Evolutionary conservation across 2,888 invertebrate genomes (phyloP), one percentile per base, ranked within the genome.

Genomic region (Pandemis corylana): DNA sequence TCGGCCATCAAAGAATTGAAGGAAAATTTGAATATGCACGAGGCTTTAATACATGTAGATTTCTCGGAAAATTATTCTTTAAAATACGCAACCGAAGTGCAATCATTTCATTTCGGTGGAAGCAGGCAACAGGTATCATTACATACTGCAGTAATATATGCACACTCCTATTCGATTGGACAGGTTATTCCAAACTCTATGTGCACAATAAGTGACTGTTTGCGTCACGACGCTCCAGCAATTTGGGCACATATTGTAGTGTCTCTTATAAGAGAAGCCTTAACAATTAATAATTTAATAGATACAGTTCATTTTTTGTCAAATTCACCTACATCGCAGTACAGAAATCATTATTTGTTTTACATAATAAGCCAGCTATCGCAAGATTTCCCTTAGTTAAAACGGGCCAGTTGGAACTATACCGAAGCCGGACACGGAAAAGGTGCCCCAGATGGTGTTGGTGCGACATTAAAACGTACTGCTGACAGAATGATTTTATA

Each of bases 271-370:
- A 10, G 13, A 41, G 12, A 41, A 41, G 62, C 41, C 41, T 12
- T 41, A 28, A 41, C 15, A 62, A 41, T 62, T 12, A 62, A 41
- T 62, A 62, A 62, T 36, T 36, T 41, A 10, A 62, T 62, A 41
- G 62, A 62, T 62, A 62, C 62, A 20, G 10, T 62, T 41, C 62
- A 62, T 62, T 62, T 62, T 62, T 62, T 62, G 62, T 62, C 62
- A 7, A 41, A 62, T 62, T 62, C 62, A 41, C 62, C 62, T 13
- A 62, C 41, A 36, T 41, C 41, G 13, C 62, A 62, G 20, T 63
- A 63, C 41, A 36, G 62, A 7, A 63, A 63, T 36, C 6, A 42
- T 12, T 28, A 41, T 12, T 10, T 63, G 62, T 63, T 63, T 63
- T 63, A 41, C n/a, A n/a, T 42, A n/a, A 63, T 63, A 7, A 28